A percentile compares a stretch with the other conserved stretches of the same genome.
Conservation (phyloP, 2,797 vertebrate genomes). For the Stomatorhinus walkeri region DNA sequence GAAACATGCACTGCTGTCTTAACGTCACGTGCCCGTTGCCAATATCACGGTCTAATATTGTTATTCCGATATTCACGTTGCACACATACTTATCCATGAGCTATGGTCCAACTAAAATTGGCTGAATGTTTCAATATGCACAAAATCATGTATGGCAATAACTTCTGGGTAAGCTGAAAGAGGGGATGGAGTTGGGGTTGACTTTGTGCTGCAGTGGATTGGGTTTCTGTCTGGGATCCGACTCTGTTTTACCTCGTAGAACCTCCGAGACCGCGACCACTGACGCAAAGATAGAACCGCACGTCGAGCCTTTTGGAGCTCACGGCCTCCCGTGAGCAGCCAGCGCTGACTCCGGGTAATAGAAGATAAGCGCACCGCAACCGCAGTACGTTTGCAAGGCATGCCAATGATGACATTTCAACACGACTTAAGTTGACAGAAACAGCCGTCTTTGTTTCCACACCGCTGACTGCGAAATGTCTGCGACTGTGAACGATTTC, state of each 20-base stretch:
- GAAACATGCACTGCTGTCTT: neutral
- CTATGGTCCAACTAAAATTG: neutral
- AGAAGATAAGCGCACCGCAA: neutral
- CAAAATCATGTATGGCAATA: neutral
- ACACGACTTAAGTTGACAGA: neutral
- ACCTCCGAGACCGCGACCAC: neutral
- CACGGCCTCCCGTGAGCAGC: neutral
- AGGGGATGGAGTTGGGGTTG: neutral
- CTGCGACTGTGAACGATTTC: neutral
- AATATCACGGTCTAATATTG: neutral
- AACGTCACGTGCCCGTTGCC: neutral
- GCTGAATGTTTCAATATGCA: neutral
- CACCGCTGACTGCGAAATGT: neutral
- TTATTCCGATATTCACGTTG: neutral
- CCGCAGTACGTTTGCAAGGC: neutral
- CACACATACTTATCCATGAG: neutral
- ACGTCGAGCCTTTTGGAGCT: neutral
- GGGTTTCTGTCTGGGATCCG: neutral
- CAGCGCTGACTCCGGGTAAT: neutral
- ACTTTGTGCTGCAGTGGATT: neutral
- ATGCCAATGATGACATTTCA: constrained; percentile 2
- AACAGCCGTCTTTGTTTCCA: neutral
- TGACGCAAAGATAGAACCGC: neutral
- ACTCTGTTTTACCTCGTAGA: neutral
- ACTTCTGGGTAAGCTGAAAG: neutral